Percentiles rank a stretch among this genome's conserved stretches.
Conservation (phyloP, 2,888 invertebrate species). For the Drosophila kanekoi region DNA sequence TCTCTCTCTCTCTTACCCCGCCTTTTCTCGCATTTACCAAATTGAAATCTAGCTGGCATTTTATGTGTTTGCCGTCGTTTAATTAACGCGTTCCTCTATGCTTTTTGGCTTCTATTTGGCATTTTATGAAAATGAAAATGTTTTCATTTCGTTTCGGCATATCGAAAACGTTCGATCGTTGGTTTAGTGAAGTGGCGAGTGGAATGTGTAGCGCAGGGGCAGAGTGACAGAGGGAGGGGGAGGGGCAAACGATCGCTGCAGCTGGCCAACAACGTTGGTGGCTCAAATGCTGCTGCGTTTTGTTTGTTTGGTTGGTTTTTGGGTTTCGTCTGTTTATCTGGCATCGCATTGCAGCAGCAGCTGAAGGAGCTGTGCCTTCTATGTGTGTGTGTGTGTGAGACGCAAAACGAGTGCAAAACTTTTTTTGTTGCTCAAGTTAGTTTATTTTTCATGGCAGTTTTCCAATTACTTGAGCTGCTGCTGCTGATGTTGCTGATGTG, state of each 20-base stretch:
- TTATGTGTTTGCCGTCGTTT: slow-evolving; percentile 69
- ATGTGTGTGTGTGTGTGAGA: slow-evolving; percentile 34
- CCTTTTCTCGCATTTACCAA: slow-evolving; percentile 26
- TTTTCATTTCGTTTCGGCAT: slow-evolving; percentile 58
- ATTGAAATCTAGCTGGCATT: slow-evolving; percentile 71
- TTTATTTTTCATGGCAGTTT: slow-evolving; percentile 77
- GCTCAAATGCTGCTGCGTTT: slow-evolving; percentile 42
- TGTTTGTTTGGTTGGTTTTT: slow-evolving; percentile 46
- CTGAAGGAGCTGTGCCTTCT: slow-evolving; percentile 9
- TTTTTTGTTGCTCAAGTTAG: slow-evolving; percentile 37
- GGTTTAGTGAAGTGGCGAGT: slow-evolving; percentile 16
- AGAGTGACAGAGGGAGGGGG: neutral
- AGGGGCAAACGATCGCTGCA: slow-evolving; percentile 24
- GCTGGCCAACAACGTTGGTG: slow-evolving; percentile 56
- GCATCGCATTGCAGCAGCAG: slow-evolving; percentile 49
- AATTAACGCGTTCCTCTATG: slow-evolving; percentile 64
- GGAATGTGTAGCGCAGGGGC: too few species aligned
- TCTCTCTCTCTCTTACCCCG: slow-evolving; percentile 2
- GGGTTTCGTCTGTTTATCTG: slow-evolving; percentile 60
- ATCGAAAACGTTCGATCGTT: slow-evolving; percentile 31
- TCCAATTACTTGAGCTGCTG: slow-evolving; percentile 62
- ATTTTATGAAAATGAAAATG: slow-evolving; percentile 76
- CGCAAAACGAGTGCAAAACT: slow-evolving; percentile 68
- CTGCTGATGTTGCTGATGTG: slow-evolving; percentile 62
- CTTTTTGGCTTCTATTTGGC: slow-evolving; percentile 47